Conservation (phyloP, 2,888 invertebrate genomes). For the Diplazon laetatorius region DNA sequence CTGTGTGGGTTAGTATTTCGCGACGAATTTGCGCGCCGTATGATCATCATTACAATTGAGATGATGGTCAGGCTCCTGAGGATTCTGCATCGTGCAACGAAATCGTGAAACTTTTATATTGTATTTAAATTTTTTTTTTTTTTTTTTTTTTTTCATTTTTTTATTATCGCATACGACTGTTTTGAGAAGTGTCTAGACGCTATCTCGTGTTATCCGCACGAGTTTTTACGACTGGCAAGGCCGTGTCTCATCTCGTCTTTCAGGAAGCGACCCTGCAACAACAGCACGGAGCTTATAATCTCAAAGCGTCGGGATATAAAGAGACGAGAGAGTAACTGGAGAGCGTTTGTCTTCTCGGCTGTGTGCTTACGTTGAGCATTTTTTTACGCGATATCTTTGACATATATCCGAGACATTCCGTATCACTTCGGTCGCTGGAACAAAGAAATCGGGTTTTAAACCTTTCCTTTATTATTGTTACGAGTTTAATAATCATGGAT, state of each 20-base stretch:
- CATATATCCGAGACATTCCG: not conserved
- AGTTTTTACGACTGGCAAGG: conserved; percentile 60
- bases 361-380: conserved; percentile 58
- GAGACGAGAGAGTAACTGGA: conserved; percentile 20
- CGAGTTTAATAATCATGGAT: no score
- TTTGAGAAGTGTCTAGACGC: conserved; percentile 55
- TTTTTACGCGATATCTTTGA: conserved; percentile 60
- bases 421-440: no score
- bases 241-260: conserved; percentile 62
- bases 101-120: conserved; percentile 15
- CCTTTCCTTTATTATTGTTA: no score
- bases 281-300: conserved; percentile 15
- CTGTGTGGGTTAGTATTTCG: conserved; percentile 6
- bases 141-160: no score
- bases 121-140: no score
- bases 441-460: no score
- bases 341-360: conserved; percentile 14
- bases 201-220: conserved; percentile 19
- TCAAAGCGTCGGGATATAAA: conserved; percentile 21
- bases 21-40: not conserved
- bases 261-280: conserved; percentile 62
- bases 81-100: conserved; percentile 8
- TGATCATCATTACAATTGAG: conserved; percentile 24
- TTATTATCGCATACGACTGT: conserved; percentile 50
- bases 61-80: conserved; percentile 14